Base-by-base conservation (phyloP, 2,113 vertebrate species). In the Hypomesus transpacificus region DNA sequence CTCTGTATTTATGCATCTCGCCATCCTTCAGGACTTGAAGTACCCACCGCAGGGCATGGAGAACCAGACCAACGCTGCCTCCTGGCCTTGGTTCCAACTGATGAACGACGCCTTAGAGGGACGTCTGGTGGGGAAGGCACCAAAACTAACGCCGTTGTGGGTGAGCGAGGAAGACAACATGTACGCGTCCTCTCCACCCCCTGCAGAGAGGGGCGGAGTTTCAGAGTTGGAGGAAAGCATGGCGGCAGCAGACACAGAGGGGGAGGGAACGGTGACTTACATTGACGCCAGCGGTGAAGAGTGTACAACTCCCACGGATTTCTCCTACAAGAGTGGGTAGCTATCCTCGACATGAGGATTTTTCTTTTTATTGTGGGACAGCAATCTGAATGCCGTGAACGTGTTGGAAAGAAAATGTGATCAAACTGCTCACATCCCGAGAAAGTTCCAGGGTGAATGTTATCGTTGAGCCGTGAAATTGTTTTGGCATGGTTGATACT, bases 1-100 rank as follows among this genome's bases (percentile, higher is more conserved):
- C 21, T 46, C 21, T 46, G 66, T n/a, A 31, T 22, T 11, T 9
- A 22, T 22, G 21, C 22, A 14, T 59, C 20, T 59, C 17, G 3
- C 39, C n/a, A 34, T 57, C 3, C 26, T 9, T 70, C 11, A 90
- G 88, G 88, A 90, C 77, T 76, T 90, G 70, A 89, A 88, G 85
- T 90, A 85, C 8, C 89, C 89, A 46, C 87, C 89, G 0, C 84
- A 82, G 34, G 89, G 87, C 17, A 89, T 88, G 87, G 89, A 90
- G 83, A 76, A 18, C 17, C 88, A 88, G 74, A 86, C 69, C 1
- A 88, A 78, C 79, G 84, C 89, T 0, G 86, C 90, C 62, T 88
- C 89, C n/a, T 92, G 92, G 92, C 90, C 87, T 50, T 93, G 91
- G 91, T 92, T 89, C 75, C 86, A 90, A 79, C 86, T 92, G 50